Percentiles rank a stretch among this genome's conserved stretches.
Conservation (phyloP, 2,113 vertebrate species). For the Odocoileus hemionus region DNA sequence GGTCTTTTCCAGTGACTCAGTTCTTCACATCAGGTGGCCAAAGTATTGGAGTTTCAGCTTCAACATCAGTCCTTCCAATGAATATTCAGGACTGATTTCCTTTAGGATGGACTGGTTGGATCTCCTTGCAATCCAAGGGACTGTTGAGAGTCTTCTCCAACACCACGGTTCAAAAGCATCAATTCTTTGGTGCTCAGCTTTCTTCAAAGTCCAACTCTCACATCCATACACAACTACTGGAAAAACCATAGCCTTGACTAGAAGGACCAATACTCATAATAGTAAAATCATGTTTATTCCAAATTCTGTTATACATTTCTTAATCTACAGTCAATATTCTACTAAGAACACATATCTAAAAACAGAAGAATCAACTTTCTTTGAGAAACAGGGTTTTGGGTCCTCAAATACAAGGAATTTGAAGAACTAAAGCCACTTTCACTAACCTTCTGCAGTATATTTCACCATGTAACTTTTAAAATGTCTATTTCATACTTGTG, state of each 20-base stretch:
- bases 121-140: fast-evolving
- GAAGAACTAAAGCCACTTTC: neutral
- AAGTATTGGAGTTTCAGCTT: neutral
- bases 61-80: neutral
- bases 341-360: neutral
- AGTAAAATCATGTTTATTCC: neutral
- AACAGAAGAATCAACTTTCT: neutral
- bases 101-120: neutral
- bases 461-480: neutral
- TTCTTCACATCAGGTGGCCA: neutral
- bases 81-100: neutral
- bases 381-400: neutral
- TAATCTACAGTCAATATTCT: neutral
- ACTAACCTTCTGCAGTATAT: neutral
- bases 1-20: neutral
- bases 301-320: neutral
- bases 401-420: neutral
- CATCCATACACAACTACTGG: neutral
- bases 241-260: neutral
- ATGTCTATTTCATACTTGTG: neutral
- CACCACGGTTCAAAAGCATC: neutral
- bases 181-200: neutral
- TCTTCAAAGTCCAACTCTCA: neutral
- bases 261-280: neutral
- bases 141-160: neutral